Base-by-base conservation (phyloP, 2,888 invertebrate species). In the Nysson spinosus region DNA sequence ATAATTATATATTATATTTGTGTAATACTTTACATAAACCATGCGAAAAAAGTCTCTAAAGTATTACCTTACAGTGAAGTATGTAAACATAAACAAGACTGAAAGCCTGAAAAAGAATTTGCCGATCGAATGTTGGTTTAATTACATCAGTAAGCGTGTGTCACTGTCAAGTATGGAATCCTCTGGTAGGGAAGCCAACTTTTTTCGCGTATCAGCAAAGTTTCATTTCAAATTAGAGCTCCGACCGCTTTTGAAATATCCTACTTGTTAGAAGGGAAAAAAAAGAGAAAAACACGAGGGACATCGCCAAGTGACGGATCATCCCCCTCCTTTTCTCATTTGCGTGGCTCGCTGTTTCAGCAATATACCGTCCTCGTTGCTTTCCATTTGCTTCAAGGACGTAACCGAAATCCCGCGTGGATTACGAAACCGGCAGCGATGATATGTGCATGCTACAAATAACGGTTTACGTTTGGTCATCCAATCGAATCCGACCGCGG, bases 281-380 rank as follows among this genome's bases (percentile, higher is more conserved):
- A 34, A 20, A 11, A 16, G 37, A 2, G 37, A 19, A 19, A 14
- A 11, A 16, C 14, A 30, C 9, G 19, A 9, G 20, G 34, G 43
- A 30, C 39, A 22, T 40, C 32, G 28, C 26, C 20, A 20, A 26
- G 26, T 22, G 34, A 34, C 50, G 64, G 43, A 66, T 66, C 37
- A 54, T 65, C 42, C 57, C 35, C 32, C 32, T 47, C 66, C 16
- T 49, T 30, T 39, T 44, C 47, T 60, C 37, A 56, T 63, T 63
- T 50, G 35, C 24, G 40, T 43, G 40, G 14, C 16, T 9, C 42
- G 69, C 58, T 69, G 69, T 51, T 55, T 69, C 69, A 69, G 63
- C 69, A 42, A 56, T 56, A 64, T 43, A 37, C 4, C 30, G 20
- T 35, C 22, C 46, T 39, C 34, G 43, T 14, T 20, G 20, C 28